Conservation (phyloP, 2,797 vertebrate genomes). For the Epinephelus malabaricus region DNA sequence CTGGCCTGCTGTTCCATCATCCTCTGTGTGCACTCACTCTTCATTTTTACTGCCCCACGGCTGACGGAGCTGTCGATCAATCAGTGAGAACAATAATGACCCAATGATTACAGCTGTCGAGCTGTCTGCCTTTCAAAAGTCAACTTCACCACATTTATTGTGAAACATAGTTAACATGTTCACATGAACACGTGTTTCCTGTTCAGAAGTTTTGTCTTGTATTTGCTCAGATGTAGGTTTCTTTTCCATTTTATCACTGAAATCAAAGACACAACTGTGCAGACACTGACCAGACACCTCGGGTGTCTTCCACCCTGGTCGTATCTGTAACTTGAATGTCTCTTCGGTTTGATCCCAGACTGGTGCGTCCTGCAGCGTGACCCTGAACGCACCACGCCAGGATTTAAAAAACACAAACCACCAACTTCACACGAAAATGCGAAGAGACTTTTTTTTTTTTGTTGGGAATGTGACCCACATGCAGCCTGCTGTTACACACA, state of each 20-base stretch:
- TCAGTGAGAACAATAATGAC: neutral
- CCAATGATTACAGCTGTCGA: neutral
- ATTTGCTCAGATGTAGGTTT: neutral
- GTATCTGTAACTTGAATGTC: neutral
- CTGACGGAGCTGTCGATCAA: neutral
- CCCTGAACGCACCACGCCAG: constrained; percentile 32
- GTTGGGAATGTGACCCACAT: constrained; percentile 30
- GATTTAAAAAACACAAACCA: neutral
- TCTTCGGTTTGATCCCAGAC: neutral
- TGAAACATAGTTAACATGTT: no score
- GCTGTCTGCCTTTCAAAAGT: neutral
- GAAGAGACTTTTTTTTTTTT: neutral
- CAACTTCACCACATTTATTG: neutral
- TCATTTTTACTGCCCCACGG: constrained; percentile 12
- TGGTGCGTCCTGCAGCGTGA: constrained; percentile 2
- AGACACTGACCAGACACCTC: neutral
- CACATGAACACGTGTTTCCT: neutral
- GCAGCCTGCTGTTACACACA: constrained; percentile 12
- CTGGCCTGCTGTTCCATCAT: constrained; percentile 3
- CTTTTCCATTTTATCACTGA: no score
- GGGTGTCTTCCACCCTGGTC: neutral
- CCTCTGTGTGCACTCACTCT: neutral
- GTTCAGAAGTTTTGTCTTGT: neutral
- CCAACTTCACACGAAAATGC: neutral
- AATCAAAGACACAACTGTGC: neutral